These are phyloP conservation scores for Hermaeophaga mercurialis DNA, from an alignment of 2,888 invertebrate species.

Conservation along the genomic window DNA sequence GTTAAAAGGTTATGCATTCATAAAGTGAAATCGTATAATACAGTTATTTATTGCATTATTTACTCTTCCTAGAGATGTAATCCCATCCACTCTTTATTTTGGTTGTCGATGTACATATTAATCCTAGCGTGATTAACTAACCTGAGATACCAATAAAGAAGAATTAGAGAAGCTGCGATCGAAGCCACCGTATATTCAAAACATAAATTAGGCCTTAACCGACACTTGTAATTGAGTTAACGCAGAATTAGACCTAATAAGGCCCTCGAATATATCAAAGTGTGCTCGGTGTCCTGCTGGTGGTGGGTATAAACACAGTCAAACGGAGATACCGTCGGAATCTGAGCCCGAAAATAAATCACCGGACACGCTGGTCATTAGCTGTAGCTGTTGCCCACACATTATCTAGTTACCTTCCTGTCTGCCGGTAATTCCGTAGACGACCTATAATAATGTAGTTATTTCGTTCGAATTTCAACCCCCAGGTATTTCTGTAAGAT, in stretches of 20 bases:
- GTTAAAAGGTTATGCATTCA: no score
- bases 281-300: conserved; percentile 43
- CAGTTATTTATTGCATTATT: no score
- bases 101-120: no score
- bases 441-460: conserved; percentile 21
- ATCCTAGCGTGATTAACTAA: conserved; percentile 12
- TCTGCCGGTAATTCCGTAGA: conserved; percentile 17
- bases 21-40: no score
- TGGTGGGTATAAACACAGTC: conserved; percentile 48
- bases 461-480: conserved; percentile 13
- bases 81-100: no score
- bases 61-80: no score
- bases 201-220: conserved; percentile 46
- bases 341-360: conserved; percentile 55
- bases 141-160: conserved; percentile 19
- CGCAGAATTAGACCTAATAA: conserved; percentile 55
- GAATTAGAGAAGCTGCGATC: conserved; percentile 17
- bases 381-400: conserved; percentile 51
- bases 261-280: conserved; percentile 55
- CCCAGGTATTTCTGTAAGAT: neutral
- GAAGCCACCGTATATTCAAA: conserved; percentile 19
- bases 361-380: conserved; percentile 58
- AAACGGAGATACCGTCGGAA: conserved; percentile 53
- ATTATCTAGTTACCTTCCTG: conserved; percentile 52
- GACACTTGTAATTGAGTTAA: conserved; percentile 54